Evolutionary conservation across 2,888 invertebrate genomes (phyloP), one percentile per base, ranked within the genome.

Genomic region (Halictus ligatus): DNA sequence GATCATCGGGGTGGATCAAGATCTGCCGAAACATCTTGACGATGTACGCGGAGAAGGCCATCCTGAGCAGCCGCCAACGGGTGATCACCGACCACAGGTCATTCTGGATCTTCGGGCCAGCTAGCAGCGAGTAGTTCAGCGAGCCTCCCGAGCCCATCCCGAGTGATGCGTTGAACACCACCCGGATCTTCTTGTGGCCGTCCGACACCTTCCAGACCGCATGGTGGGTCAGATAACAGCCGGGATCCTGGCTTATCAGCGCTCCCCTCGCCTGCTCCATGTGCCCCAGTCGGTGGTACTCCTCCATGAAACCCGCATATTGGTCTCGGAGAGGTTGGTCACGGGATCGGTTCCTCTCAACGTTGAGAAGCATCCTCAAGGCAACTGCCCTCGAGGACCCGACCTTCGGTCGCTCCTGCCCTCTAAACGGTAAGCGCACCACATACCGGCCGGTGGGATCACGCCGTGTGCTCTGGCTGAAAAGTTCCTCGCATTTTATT

Each of bases 1-100:
- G 43, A n/a, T 76, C 67, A 8, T 10, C 35, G 0, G 60, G 4
- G 4, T 50, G n/a, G 1, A 76, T 48, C 64, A 46, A 0, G 21
- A 76, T 76, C 6, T 76, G 64, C 2, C 76, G n/a, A 18, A 64
- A 76, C 76, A 76, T 76, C 13, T 76, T 76, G 0, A 25, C 48
- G 0, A 76, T 67, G 18, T 76, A 67, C 15, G 64, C n/a, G 12
- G 46, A 12, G 1, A 46, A 46, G n/a, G 40, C 75, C 2, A 21
- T n/a, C 58, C 13, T 10, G 6, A 0, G n/a, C 0, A 54, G 1
- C 1, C 75, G 35, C 58, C 75, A 60, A 0, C 58, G 40, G 0
- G 60, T 58, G 58, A 75, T n/a, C 4, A 75, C 35, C 2, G 21
- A 21, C 35, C 75, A 58, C n/a, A 76, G 25, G 5, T 25, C 29